These are phyloP conservation scores for Drosophila athabasca DNA, from an alignment of 1,140 invertebrate genomes.

Conservation along the genomic window DNA sequence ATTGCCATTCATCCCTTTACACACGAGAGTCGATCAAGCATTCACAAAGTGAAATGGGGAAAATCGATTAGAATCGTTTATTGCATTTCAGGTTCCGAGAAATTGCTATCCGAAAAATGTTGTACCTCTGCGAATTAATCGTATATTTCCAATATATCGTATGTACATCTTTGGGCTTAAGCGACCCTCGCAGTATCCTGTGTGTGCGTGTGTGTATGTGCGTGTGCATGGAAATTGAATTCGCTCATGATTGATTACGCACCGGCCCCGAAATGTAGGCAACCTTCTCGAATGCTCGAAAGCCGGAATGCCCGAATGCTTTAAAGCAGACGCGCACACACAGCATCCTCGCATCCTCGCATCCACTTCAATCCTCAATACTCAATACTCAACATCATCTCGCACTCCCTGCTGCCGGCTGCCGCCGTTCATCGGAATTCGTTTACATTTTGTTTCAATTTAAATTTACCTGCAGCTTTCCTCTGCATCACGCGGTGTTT, in stretches of 20 bases:
- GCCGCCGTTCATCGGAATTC: constrained; percentile 36
- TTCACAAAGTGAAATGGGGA: no score
- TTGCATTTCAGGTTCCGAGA: no score
- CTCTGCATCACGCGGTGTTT: constrained; percentile 39
- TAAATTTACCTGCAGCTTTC: constrained; percentile 53
- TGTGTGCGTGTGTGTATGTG: constrained; percentile 3
- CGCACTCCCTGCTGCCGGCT: constrained; percentile 5
- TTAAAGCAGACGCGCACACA: constrained; percentile 25
- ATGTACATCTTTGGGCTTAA: background rate
- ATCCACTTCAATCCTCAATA: constrained; percentile 6
- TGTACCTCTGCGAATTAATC: no score
- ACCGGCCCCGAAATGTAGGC: constrained; percentile 58
- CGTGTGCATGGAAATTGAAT: constrained; percentile 72
- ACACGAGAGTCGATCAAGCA: no score
- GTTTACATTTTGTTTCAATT: constrained; percentile 75
- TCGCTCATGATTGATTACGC: constrained; percentile 78
- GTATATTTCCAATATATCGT: constrained; percentile 14
- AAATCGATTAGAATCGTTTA: no score
- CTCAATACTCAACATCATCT: constrained; percentile 19
- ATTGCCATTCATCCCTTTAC: constrained; percentile 13
- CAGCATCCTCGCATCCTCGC: background rate
- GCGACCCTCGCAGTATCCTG: background rate
- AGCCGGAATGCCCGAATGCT: constrained; percentile 31
- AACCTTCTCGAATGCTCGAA: constrained; percentile 41
- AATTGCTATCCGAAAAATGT: no score